Percentiles rank a stretch among this genome's conserved stretches.
phyloP scores from a whole-genome alignment of 2,888 invertebrate genomes.

The Lepidonotus clava region DNA sequence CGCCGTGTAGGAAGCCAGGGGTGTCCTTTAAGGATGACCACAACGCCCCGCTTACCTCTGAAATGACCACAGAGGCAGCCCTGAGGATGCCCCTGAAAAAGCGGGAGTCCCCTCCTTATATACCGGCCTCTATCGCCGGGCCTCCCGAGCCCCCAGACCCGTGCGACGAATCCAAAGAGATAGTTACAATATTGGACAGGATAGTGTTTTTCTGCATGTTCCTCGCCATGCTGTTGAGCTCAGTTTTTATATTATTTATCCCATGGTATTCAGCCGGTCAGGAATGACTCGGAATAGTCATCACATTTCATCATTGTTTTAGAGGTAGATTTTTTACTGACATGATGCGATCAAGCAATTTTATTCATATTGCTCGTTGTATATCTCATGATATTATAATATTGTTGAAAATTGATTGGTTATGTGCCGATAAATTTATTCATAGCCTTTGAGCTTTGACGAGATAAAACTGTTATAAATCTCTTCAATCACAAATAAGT shows the following conservation, averaged over 20 bases:
- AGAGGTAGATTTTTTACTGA: too few species aligned
- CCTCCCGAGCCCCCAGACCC: too few species aligned
- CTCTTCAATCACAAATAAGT: too few species aligned
- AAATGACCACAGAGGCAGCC: neutral
- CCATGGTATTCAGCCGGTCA: conserved; percentile 12
- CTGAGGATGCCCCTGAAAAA: conserved; percentile 7
- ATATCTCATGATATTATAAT: too few species aligned
- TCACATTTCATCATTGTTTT: too few species aligned
- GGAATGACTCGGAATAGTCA: too few species aligned
- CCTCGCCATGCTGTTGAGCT: conserved; percentile 23
- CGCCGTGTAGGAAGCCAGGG: neutral
- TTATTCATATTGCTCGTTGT: too few species aligned
- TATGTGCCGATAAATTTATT: too few species aligned
- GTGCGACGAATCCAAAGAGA: neutral
- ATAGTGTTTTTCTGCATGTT: conserved; percentile 29
- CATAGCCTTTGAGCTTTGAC: too few species aligned
- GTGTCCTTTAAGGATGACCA: conserved; percentile 37
- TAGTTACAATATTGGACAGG: conserved; percentile 43
- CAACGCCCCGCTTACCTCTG: neutral
- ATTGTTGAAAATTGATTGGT: too few species aligned
- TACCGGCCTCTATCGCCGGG: neutral
- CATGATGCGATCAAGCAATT: too few species aligned
- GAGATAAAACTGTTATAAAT: too few species aligned
- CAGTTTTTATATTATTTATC: conserved; percentile 42
- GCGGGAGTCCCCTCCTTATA: neutral